A percentile compares a stretch with the other conserved stretches of the same genome.
phyloP scores from a whole-genome alignment of 2,797 vertebrate species.

The Cetoscarus ocellatus region DNA sequence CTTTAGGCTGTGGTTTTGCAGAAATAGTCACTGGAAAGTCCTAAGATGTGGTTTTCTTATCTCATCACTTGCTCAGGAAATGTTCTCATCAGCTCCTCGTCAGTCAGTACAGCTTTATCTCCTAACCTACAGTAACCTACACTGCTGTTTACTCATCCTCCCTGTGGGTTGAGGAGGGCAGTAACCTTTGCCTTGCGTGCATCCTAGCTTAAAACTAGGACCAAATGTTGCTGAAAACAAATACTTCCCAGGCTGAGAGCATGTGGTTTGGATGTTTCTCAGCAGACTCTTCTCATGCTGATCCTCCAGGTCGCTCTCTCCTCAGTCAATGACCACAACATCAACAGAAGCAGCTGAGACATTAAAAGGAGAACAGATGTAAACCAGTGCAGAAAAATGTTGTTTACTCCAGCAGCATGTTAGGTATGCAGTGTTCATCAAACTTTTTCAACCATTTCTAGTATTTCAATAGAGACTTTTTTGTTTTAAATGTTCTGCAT shows the following conservation, averaged over 20 bases:
- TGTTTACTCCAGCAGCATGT: neutral
- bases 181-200: conserved; percentile 14
- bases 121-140: neutral
- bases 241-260: conserved; percentile 16
- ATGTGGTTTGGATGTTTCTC: conserved; percentile 52
- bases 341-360: conserved; percentile 31
- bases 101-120: neutral
- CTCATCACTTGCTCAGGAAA: neutral
- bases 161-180: neutral
- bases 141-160: conserved; percentile 6
- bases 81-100: neutral
- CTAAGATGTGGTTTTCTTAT: neutral
- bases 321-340: conserved; percentile 29
- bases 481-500: neutral
- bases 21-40: neutral
- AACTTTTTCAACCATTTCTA: no score
- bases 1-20: neutral
- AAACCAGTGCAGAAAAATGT: neutral
- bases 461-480: neutral
- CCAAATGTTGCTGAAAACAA: conserved; percentile 63
- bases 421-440: neutral
- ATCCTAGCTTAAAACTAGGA: conserved; percentile 46
- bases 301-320: conserved; percentile 11
- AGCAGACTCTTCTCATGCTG: conserved; percentile 51
- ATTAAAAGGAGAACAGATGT: conserved; percentile 7